Conservation (phyloP, 2,797 vertebrate genomes). For the Betta splendens region DNA sequence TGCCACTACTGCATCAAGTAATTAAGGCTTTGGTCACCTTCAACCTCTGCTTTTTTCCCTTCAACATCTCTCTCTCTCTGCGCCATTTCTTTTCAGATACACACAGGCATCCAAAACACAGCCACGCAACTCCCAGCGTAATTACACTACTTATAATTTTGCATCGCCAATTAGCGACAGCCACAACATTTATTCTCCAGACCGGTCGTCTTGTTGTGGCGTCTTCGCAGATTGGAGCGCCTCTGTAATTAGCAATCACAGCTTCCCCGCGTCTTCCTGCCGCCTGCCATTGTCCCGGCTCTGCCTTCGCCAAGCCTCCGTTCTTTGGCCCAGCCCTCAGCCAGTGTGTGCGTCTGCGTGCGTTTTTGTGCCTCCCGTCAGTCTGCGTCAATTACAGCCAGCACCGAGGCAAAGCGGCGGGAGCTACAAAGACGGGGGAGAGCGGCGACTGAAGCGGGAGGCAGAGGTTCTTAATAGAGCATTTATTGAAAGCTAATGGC, state of each 20-base stretch:
- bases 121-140: constrained; percentile 11
- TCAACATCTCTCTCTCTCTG: constrained; percentile 21
- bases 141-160: constrained; percentile 61
- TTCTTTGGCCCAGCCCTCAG: constrained; percentile 10
- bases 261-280: constrained; percentile 38
- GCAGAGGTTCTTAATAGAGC: constrained; percentile 55
- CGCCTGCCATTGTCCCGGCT: constrained; percentile 36
- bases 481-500: constrained; percentile 70
- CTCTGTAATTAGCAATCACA: constrained; percentile 69
- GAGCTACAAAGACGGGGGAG: constrained; percentile 18
- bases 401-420: constrained; percentile 37
- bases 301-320: constrained; percentile 5
- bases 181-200: constrained; percentile 49
- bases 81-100: constrained; percentile 30
- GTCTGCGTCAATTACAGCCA: constrained; percentile 61
- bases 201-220: constrained; percentile 48
- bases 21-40: constrained; percentile 37
- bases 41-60: not conserved
- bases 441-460: constrained; percentile 18
- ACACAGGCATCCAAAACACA: constrained; percentile 20
- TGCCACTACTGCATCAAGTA: constrained; percentile 46
- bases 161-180: constrained; percentile 55
- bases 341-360: constrained; percentile 7
- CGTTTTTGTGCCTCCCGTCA: constrained; percentile 43
- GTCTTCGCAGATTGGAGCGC: constrained; percentile 26